phyloP scores from a whole-genome alignment of 1,140 invertebrate genomes.

The Leptinotarsa defecta region DNA sequence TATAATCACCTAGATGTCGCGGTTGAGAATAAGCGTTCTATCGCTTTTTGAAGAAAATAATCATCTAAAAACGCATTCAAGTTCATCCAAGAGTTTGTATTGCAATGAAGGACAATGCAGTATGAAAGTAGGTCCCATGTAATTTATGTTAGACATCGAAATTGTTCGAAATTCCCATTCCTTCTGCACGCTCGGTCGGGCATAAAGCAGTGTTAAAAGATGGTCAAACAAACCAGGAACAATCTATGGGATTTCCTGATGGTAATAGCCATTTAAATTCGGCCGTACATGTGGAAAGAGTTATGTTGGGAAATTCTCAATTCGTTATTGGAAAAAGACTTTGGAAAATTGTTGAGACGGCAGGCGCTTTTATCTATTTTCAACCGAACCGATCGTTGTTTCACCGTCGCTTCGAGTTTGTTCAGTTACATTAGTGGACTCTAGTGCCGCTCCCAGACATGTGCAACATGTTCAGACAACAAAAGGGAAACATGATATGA shows the following conservation, averaged over 20 bases:
- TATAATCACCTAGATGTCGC: too few species aligned
- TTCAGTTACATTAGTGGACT: neutral
- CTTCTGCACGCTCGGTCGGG: neutral
- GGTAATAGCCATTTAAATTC: slow-evolving; percentile 28
- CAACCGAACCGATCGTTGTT: neutral
- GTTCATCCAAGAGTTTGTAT: too few species aligned
- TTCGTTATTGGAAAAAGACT: slow-evolving; percentile 14
- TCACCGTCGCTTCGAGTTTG: neutral
- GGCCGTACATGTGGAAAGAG: slow-evolving; percentile 27
- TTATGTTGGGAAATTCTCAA: slow-evolving; percentile 24
- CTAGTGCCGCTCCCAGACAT: too few species aligned
- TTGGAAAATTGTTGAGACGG: neutral
- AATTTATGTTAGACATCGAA: slow-evolving; percentile 10
- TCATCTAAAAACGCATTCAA: too few species aligned
- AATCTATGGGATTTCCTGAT: slow-evolving; percentile 21
- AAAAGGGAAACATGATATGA: too few species aligned
- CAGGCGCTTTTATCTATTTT: neutral
- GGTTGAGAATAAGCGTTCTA: too few species aligned
- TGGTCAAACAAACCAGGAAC: slow-evolving; percentile 19
- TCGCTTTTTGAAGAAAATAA: too few species aligned
- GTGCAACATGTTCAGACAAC: too few species aligned
- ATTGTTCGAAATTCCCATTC: neutral
- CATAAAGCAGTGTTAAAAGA: slow-evolving; percentile 26
- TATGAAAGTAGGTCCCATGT: neutral
- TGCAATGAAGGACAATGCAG: too few species aligned